phyloP scores from a whole-genome alignment of 1,140 invertebrate species.

The Cydia fagiglandana region DNA sequence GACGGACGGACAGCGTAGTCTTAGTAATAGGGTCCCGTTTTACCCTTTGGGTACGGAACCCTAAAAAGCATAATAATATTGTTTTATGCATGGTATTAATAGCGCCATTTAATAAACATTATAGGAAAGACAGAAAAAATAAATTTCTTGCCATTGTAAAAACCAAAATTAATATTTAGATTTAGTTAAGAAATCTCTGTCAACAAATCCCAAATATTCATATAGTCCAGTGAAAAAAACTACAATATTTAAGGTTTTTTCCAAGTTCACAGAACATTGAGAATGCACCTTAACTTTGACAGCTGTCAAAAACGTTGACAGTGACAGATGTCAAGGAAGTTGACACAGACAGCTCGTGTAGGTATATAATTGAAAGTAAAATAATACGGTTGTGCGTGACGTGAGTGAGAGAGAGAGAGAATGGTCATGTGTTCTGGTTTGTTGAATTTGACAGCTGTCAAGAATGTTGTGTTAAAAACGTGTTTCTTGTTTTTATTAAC shows the following conservation, averaged over 20 bases:
- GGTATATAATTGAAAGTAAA: slow-evolving; percentile 35
- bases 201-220: background rate
- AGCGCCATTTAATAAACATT: too few species aligned
- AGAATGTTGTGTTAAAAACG: background rate
- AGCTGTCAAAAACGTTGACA: background rate
- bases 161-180: slow-evolving; percentile 17
- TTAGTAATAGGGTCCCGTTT: too few species aligned
- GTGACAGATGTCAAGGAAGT: background rate
- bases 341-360: slow-evolving; percentile 24
- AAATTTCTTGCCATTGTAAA: slow-evolving; percentile 26
- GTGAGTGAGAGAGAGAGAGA: slow-evolving; percentile 37
- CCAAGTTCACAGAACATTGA: too few species aligned
- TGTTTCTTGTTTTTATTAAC: too few species aligned
- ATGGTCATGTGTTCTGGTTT: slow-evolving; percentile 36
- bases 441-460: slow-evolving; percentile 25
- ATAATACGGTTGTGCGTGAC: slow-evolving; percentile 52
- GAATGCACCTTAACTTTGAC: background rate
- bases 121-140: too few species aligned
- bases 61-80: too few species aligned
- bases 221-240: background rate
- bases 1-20: too few species aligned
- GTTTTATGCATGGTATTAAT: too few species aligned
- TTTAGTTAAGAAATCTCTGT: background rate
- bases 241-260: background rate
- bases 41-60: too few species aligned